Percentiles rank a stretch among this genome's conserved stretches.
These are phyloP conservation scores for Orestias chungarensis DNA, from an alignment of 2,797 vertebrate species.

Conservation along the genomic window DNA sequence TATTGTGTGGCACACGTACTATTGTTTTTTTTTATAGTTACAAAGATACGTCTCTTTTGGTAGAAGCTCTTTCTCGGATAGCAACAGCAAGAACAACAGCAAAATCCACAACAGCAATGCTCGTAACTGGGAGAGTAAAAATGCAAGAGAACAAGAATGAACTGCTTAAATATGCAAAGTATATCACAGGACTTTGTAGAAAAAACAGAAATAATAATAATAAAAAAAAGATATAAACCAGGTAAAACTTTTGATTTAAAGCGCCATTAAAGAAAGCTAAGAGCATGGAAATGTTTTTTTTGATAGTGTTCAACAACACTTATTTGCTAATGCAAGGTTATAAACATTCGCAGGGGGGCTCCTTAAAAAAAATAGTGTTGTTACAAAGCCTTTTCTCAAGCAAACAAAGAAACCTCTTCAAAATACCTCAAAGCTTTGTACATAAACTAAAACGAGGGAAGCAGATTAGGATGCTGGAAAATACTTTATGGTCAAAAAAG, in stretches of 20 bases:
- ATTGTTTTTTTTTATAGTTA: conserved; percentile 59
- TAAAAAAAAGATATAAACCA: conserved; percentile 37
- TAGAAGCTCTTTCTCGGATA: conserved; percentile 80
- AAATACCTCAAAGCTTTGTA: conserved; percentile 71
- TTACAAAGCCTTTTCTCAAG: conserved; percentile 47
- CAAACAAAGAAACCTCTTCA: conserved; percentile 40
- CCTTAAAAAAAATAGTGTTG: conserved; percentile 60
- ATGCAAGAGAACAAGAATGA: conserved; percentile 77
- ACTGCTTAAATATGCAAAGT: conserved; percentile 82
- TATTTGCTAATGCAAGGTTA: conserved; percentile 74
- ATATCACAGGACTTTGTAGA: conserved; percentile 78
- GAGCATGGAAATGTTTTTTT: conserved; percentile 32
- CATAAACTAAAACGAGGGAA: conserved; percentile 40
- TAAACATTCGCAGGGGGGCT: conserved; percentile 74
- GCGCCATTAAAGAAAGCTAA: neutral
- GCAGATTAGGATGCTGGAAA: conserved; percentile 31
- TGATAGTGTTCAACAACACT: conserved; percentile 68
- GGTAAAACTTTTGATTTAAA: conserved; percentile 20
- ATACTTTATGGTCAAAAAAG: conserved; percentile 49
- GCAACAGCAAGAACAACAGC: conserved; percentile 75
- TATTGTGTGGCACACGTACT: conserved; percentile 61
- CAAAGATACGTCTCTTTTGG: conserved; percentile 78
- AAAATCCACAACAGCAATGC: conserved; percentile 73
- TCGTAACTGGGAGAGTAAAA: conserved; percentile 75
- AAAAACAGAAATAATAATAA: conserved; percentile 58